Evolutionary conservation across 2,888 invertebrate genomes (phyloP), one percentile per base, ranked within the genome.

Genomic region (Leucozona laternaria): DNA sequence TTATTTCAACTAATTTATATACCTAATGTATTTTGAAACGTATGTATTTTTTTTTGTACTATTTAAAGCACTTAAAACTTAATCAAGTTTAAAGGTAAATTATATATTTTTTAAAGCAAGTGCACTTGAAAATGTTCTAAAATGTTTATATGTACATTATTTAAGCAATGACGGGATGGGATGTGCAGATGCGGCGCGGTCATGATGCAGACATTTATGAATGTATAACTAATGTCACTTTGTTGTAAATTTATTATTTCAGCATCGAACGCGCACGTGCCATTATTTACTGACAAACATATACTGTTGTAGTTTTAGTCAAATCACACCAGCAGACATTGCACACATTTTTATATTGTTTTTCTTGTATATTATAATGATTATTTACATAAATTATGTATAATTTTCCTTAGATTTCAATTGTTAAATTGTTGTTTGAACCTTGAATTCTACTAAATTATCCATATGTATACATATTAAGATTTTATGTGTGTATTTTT

Each of bases 301-400:
- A 25, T 76, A 28, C 15, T 45, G 31, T 68, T 78, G 31, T 3
- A 40, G 68, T 79, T 66, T 85, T 85, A 85, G 84, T 80, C 37
- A 85, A 62, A 80, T 85, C 84, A 85, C 84, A 85, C 84, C 84
- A 85, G 84, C 25, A 53, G 31, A 85, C 80, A 85, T 80, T 80
- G 84, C 80, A 80, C 84, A 85, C 84, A 85, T 72, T 85, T 80
- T 78, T 62, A 77, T 77, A 75, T 53, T 20, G 40, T 48, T 75
- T 13, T 45, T 70, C 58, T 55, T 43, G 17, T 34, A 20, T 79
- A 79, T 11, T 25, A 43, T n/a, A 15, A 4, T 45, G 10, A 31
- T 17, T 64, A 57, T 73, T 77, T 77, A 71, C 73, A 77, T 57
- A 37, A 57, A 17, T 5, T 15, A 11, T 31, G n/a, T 17, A n/a